A percentile compares a stretch with the other conserved stretches of the same genome.
Evolutionary conservation across 2,888 invertebrate species (phyloP).

Genomic region (Tuberolachnus salignus): DNA sequence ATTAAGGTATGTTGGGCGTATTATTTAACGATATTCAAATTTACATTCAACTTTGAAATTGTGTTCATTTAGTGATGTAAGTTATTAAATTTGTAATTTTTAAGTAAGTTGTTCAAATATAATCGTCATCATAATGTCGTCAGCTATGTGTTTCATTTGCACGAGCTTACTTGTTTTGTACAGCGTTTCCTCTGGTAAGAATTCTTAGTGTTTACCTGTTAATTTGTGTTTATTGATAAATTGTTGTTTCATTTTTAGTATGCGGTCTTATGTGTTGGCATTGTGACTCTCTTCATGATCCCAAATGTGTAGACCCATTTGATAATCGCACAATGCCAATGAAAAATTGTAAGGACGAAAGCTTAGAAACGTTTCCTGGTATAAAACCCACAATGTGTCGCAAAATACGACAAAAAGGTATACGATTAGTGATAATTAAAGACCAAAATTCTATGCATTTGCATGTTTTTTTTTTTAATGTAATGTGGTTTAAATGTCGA

Average conservation of each 20-base stretch:
- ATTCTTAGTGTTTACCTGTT: neutral
- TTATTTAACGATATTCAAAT: constrained; percentile 12
- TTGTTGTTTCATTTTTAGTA: constrained; percentile 60
- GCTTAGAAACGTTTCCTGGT: constrained; percentile 72
- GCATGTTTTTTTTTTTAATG: too few relatives aligned
- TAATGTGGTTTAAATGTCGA: neutral
- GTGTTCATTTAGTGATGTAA: neutral
- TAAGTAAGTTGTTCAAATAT: neutral
- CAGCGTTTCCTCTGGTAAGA: constrained; percentile 40
- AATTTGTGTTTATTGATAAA: constrained; percentile 21
- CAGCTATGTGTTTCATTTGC: constrained; percentile 1
- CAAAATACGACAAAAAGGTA: constrained; percentile 89
- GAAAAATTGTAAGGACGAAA: constrained; percentile 74
- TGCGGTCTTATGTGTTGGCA: constrained; percentile 80
- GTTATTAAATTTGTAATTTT: neutral
- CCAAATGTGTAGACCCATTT: constrained; percentile 90
- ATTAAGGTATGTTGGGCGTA: constrained; percentile 53
- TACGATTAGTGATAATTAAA: too few relatives aligned
- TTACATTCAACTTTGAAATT: neutral
- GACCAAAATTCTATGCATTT: too few relatives aligned
- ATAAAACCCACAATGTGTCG: constrained; percentile 83
- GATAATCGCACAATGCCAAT: constrained; percentile 87
- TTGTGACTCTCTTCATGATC: constrained; percentile 85
- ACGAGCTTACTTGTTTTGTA: constrained; percentile 18
- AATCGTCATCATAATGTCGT: constrained; percentile 8